phyloP scores from a whole-genome alignment of 2,113 vertebrate species.

The Hemiscyllium ocellatum region DNA sequence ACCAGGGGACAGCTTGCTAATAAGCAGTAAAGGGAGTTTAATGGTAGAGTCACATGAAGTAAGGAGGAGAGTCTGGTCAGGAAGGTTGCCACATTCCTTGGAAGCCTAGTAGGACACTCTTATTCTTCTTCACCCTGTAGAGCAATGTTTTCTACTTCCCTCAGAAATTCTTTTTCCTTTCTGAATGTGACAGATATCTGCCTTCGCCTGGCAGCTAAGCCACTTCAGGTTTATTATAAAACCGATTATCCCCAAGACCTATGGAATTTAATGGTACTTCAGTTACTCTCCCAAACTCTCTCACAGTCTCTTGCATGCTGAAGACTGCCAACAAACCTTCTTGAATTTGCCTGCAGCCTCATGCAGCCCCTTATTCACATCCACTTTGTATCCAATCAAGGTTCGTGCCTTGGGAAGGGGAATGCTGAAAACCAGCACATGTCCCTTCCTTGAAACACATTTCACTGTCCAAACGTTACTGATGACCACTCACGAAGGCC shows the following conservation, averaged over 20 bases:
- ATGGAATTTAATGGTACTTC: background rate
- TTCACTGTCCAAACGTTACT: background rate
- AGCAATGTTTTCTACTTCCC: too few relatives aligned
- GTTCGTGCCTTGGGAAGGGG: background rate
- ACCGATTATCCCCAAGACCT: background rate
- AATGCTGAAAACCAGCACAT: background rate
- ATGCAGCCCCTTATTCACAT: background rate
- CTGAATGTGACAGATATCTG: too few relatives aligned
- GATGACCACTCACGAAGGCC: too few relatives aligned
- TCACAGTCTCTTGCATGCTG: background rate
- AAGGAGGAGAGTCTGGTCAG: background rate
- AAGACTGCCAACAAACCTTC: background rate
- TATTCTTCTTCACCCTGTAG: too few relatives aligned
- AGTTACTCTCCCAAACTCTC: background rate
- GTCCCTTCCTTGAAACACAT: background rate
- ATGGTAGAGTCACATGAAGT: too few relatives aligned
- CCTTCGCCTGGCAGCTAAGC: background rate
- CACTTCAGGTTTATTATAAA: background rate
- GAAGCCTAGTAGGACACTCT: background rate
- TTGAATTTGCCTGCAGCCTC: background rate
- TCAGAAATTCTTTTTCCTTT: too few relatives aligned
- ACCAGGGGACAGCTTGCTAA: background rate
- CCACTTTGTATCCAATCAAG: background rate
- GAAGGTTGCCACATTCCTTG: background rate
- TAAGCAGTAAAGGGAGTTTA: background rate